A percentile compares a stretch with the other conserved stretches of the same genome.
These are phyloP conservation scores for Mormyrus hasselquistii DNA, from an alignment of 2,797 vertebrate species.

Conservation along the genomic window DNA sequence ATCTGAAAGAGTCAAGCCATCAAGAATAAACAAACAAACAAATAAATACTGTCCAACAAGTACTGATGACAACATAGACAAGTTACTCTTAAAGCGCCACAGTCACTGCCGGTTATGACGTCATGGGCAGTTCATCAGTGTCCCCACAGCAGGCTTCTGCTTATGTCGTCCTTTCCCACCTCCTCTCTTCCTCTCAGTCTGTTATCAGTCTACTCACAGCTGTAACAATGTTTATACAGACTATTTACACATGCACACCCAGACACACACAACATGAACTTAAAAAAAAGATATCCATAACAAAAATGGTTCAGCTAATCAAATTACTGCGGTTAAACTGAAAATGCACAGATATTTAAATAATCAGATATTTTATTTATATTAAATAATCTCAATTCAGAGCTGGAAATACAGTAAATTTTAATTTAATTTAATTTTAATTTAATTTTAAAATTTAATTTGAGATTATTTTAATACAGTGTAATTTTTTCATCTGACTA, in stretches of 20 bases:
- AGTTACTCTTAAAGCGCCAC: not conserved
- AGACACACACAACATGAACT: slow-evolving; percentile 20
- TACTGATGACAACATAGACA: not conserved
- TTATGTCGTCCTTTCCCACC: slow-evolving; percentile 35
- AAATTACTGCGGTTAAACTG: slow-evolving; percentile 9
- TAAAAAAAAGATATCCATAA: slow-evolving; percentile 10
- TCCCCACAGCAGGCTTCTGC: not conserved
- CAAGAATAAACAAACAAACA: not conserved
- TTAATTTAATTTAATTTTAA: too few relatives aligned
- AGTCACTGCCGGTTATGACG: not conserved
- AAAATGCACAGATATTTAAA: slow-evolving; percentile 38
- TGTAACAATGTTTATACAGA: slow-evolving; percentile 73
- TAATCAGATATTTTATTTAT: not conserved
- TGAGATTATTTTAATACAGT: not conserved
- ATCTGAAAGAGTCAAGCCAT: slow-evolving; percentile 25
- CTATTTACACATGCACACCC: slow-evolving; percentile 51
- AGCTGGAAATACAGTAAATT: not conserved
- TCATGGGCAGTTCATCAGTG: not conserved
- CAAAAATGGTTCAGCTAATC: slow-evolving; percentile 25
- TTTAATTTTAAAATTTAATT: too few relatives aligned
- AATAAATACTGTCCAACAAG: not conserved
- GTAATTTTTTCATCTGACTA: not conserved
- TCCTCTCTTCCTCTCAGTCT: slow-evolving; percentile 41
- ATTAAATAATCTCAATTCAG: not conserved
- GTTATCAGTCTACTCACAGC: slow-evolving; percentile 69